Percentiles rank a stretch among this genome's conserved stretches.
phyloP scores from a whole-genome alignment of 2,888 invertebrate species.

The Germaria angustata region DNA sequence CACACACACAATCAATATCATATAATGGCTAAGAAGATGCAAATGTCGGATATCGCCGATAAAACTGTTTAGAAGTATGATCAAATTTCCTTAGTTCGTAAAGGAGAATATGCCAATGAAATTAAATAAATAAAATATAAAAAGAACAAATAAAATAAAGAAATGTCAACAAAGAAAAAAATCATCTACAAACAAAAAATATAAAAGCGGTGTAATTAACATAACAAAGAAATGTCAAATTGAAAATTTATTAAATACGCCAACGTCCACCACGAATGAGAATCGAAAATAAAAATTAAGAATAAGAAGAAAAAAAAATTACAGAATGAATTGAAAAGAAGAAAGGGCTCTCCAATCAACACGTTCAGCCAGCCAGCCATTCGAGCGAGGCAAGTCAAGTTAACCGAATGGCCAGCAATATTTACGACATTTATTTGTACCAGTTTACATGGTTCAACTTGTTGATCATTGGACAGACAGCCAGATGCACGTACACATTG shows the following conservation, averaged over 20 bases:
- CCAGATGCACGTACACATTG: neutral
- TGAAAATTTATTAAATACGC: conserved; percentile 64
- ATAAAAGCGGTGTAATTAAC: conserved; percentile 75
- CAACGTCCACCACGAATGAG: conserved; percentile 45
- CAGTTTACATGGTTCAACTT: conserved; percentile 64
- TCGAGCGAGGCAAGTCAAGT: conserved; percentile 14
- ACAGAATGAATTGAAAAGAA: neutral
- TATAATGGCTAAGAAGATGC: conserved; percentile 33
- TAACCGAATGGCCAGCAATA: conserved; percentile 42
- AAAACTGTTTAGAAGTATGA: conserved; percentile 74
- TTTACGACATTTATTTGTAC: conserved; percentile 66
- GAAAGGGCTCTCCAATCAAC: conserved; percentile 40
- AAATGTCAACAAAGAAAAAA: conserved; percentile 59
- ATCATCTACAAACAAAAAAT: conserved; percentile 28
- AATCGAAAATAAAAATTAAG: conserved; percentile 30
- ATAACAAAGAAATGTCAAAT: conserved; percentile 74
- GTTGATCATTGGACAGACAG: conserved; percentile 46
- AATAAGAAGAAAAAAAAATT: neutral
- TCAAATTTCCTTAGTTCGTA: conserved; percentile 71
- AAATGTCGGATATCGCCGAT: conserved; percentile 66
- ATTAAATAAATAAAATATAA: conserved; percentile 24
- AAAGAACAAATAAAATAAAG: conserved; percentile 50
- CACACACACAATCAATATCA: conserved; percentile 5
- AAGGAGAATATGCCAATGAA: conserved; percentile 49
- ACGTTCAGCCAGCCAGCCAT: neutral